Conservation (phyloP, 2,888 invertebrate species). For the Macrophya annulata region DNA sequence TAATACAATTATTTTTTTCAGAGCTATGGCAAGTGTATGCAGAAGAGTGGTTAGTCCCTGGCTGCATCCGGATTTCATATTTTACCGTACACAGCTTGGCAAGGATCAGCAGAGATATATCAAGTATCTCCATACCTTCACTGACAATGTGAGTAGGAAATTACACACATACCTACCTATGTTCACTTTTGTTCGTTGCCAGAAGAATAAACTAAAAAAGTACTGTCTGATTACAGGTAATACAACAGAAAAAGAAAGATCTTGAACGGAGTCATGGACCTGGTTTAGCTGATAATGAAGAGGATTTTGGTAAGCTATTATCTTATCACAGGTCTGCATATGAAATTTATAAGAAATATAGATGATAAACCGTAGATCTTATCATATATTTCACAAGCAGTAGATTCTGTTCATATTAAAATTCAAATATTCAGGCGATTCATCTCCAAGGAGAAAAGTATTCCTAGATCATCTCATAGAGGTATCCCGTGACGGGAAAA, state of each 20-base stretch:
- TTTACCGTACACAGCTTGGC: neutral
- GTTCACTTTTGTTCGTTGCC: too few relatives aligned
- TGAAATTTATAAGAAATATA: neutral
- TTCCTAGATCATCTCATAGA: conserved; percentile 80
- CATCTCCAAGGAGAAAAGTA: conserved; percentile 72
- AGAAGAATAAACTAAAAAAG: too few relatives aligned
- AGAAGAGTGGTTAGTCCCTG: neutral
- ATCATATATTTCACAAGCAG: neutral
- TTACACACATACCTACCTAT: too few relatives aligned
- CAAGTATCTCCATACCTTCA: neutral
- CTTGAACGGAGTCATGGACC: neutral
- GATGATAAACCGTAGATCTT: neutral
- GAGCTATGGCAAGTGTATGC: neutral
- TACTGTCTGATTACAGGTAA: neutral
- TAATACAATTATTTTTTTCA: neutral
- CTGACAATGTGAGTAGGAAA: neutral
- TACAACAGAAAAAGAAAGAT: neutral
- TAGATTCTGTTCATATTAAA: neutral
- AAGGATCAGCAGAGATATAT: conserved; percentile 3
- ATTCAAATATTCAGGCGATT: neutral
- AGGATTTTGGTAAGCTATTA: neutral
- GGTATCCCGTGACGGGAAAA: conserved; percentile 79
- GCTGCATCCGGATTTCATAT: neutral
- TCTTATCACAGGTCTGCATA: neutral
- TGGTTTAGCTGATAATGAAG: neutral